Conservation (phyloP, 1,140 invertebrate genomes). For the Pogonomyrmex californicus region DNA sequence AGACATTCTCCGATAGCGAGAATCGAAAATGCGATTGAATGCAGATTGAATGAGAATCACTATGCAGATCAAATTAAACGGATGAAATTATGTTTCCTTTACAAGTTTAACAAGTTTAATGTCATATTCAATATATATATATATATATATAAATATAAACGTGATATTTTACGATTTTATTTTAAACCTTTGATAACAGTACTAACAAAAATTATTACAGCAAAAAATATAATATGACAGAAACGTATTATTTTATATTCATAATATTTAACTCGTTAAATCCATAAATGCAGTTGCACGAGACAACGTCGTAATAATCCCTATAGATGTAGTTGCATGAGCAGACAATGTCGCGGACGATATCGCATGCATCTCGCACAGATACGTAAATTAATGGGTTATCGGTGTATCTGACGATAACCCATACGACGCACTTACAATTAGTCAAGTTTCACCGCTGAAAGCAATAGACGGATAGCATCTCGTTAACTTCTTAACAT, state of each 20-base stretch:
- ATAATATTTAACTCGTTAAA: not conserved
- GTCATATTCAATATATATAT: not conserved
- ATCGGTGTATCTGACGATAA: slow-evolving; percentile 31
- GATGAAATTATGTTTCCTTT: not conserved
- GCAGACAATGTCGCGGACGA: not conserved
- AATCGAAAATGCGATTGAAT: not conserved
- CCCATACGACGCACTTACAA: slow-evolving; percentile 25
- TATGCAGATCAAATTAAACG: not conserved
- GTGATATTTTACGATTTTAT: not conserved
- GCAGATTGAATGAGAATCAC: not conserved
- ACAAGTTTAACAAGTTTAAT: not conserved
- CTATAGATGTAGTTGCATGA: not conserved
- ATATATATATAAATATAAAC: not conserved
- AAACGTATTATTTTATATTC: not conserved
- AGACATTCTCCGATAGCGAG: not conserved
- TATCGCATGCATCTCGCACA: not conserved
- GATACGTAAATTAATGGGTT: not conserved
- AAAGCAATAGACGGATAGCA: slow-evolving; percentile 37
- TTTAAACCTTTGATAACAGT: not conserved
- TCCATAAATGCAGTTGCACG: not conserved
- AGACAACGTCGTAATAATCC: not conserved
- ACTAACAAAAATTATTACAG: not conserved
- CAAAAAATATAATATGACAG: not conserved
- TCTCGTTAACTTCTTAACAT: slow-evolving; percentile 44
- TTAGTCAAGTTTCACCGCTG: slow-evolving; percentile 13